These are phyloP conservation scores for Syncerus caffer DNA, from an alignment of 2,797 vertebrate genomes.

Conservation along the genomic window DNA sequence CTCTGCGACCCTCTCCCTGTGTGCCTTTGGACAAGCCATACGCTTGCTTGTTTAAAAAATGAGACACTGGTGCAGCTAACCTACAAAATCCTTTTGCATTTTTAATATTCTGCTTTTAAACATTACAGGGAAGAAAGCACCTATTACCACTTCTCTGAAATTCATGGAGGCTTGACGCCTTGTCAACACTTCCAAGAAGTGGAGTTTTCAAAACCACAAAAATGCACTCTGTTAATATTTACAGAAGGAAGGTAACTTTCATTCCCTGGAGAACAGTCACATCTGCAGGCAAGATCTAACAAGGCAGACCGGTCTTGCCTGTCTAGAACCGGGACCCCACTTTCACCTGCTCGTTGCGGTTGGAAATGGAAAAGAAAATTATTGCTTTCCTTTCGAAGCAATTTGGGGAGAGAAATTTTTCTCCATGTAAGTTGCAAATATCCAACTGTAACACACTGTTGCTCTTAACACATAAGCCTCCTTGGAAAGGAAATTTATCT, in stretches of 20 bases:
- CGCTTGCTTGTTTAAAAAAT: not conserved
- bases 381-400: slow-evolving; percentile 37
- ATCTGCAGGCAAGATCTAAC: not conserved
- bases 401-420: slow-evolving; percentile 1
- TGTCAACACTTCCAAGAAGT: slow-evolving; percentile 3
- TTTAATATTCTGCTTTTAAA: not conserved
- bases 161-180: not conserved
- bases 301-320: slow-evolving; percentile 18
- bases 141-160: not conserved
- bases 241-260: slow-evolving; percentile 3
- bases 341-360: not conserved
- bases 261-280: not conserved
- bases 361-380: slow-evolving; percentile 33
- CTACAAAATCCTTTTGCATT: not conserved
- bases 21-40: not conserved
- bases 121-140: not conserved
- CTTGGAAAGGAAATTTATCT: not conserved
- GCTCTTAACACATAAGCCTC: not conserved
- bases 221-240: slow-evolving; percentile 51
- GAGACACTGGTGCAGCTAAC: not conserved
- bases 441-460: not conserved
- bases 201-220: slow-evolving; percentile 49
- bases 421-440: not conserved
- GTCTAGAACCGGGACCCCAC: not conserved
- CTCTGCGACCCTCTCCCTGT: not conserved